Percentiles rank a stretch among this genome's conserved stretches.
Conservation (phyloP, 2,113 vertebrate species). For the Chroicocephalus ridibundus region DNA sequence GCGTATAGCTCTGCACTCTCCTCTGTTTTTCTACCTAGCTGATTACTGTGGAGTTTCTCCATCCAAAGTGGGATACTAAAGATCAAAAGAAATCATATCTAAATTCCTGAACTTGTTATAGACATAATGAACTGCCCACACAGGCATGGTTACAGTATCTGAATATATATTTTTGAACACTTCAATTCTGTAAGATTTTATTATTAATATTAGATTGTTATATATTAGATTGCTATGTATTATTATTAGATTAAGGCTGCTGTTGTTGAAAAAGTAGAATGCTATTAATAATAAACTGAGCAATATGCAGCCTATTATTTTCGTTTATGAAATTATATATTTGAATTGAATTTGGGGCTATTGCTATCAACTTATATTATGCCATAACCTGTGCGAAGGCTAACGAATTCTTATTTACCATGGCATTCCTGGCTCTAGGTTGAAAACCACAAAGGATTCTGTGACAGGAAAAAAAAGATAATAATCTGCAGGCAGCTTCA, state of each 20-base stretch:
- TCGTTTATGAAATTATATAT: neutral
- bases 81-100: neutral
- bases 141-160: neutral
- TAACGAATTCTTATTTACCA: neutral
- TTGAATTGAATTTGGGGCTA: neutral
- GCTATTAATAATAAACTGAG: neutral
- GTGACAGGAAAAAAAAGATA: neutral
- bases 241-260: neutral
- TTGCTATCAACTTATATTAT: neutral
- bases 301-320: neutral
- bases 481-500: neutral
- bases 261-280: neutral
- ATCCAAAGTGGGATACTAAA: neutral
- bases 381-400: neutral
- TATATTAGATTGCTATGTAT: neutral
- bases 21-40: neutral
- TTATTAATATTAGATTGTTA: neutral
- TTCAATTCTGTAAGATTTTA: neutral
- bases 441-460: neutral
- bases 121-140: neutral
- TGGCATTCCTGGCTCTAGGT: neutral
- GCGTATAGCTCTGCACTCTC: neutral
- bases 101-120: neutral
- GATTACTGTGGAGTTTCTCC: neutral
- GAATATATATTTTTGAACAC: neutral